Percentiles rank a stretch among this genome's conserved stretches.
Conservation (phyloP, 2,113 vertebrate species). For the Siniperca chuatsi region DNA sequence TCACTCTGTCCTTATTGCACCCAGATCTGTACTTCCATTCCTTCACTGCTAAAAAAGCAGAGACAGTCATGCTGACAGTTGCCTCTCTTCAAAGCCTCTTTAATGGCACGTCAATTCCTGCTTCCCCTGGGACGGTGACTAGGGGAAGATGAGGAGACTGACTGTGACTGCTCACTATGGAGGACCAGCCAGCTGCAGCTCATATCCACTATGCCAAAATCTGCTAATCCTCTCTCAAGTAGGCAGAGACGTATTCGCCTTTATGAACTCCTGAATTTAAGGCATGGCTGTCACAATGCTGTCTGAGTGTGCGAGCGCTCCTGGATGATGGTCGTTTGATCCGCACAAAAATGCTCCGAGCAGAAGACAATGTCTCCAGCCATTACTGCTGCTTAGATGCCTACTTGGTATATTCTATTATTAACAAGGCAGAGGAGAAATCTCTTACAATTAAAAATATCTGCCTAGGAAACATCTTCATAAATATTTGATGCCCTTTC, state of each 20-base stretch:
- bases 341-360: slow-evolving; percentile 58
- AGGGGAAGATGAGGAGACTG: slow-evolving; percentile 67
- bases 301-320: slow-evolving; percentile 28
- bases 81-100: slow-evolving; percentile 76
- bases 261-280: slow-evolving; percentile 61
- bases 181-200: slow-evolving; percentile 68
- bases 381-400: slow-evolving; percentile 42
- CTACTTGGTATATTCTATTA: slow-evolving; percentile 66
- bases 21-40: slow-evolving; percentile 61
- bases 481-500: slow-evolving; percentile 70
- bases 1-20: slow-evolving; percentile 62
- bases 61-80: slow-evolving; percentile 74
- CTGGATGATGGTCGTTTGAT: slow-evolving; percentile 67
- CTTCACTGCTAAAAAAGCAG: slow-evolving; percentile 50
- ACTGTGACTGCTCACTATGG: slow-evolving; percentile 65
- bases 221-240: slow-evolving; percentile 53
- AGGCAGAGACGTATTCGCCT: slow-evolving; percentile 64
- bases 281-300: slow-evolving; percentile 63
- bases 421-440: slow-evolving; percentile 64
- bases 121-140: slow-evolving; percentile 71
- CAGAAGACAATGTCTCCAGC: slow-evolving; percentile 62
- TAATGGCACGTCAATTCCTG: slow-evolving; percentile 71
- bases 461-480: slow-evolving; percentile 52
- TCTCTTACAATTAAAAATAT: slow-evolving; percentile 66
- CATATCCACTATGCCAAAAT: slow-evolving; percentile 52